Evolutionary conservation across 1,140 invertebrate genomes (phyloP).

Genomic region (Drosophila tani): DNA sequence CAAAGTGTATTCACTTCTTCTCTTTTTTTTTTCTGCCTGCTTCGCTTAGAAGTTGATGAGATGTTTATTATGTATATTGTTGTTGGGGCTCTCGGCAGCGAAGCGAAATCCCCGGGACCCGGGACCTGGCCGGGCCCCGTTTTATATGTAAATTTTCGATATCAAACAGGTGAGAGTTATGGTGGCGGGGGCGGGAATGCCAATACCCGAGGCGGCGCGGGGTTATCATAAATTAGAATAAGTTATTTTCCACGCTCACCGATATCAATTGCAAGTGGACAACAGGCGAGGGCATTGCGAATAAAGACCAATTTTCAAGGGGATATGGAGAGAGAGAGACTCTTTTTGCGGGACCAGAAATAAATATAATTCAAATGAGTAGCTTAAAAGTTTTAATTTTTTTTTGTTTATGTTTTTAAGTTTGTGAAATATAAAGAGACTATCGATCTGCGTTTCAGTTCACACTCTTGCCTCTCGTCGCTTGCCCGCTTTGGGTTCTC

Average conservation of each 20-base stretch:
- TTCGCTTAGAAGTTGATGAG: slow-evolving; percentile 61
- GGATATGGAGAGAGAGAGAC: neutral
- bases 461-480: neutral
- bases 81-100: slow-evolving; percentile 16
- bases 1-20: slow-evolving; percentile 26
- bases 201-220: slow-evolving; percentile 4
- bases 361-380: too few relatives aligned
- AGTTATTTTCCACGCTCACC: slow-evolving; percentile 46
- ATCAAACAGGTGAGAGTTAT: slow-evolving; percentile 57
- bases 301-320: slow-evolving; percentile 34
- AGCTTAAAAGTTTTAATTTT: too few relatives aligned
- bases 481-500: neutral
- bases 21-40: slow-evolving; percentile 8
- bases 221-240: slow-evolving; percentile 68
- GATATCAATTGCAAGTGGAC: slow-evolving; percentile 43
- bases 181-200: neutral
- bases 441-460: too few relatives aligned
- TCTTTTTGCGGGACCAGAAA: too few relatives aligned
- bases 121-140: slow-evolving; percentile 24
- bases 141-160: slow-evolving; percentile 67
- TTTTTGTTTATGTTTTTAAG: too few relatives aligned
- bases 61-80: slow-evolving; percentile 73
- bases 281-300: neutral
- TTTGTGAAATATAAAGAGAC: too few relatives aligned
- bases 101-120: slow-evolving; percentile 13